Percentiles rank a stretch among this genome's conserved stretches.
Evolutionary conservation across 1,140 invertebrate species (phyloP).

Genomic region (Helicorthomorpha holstii): DNA sequence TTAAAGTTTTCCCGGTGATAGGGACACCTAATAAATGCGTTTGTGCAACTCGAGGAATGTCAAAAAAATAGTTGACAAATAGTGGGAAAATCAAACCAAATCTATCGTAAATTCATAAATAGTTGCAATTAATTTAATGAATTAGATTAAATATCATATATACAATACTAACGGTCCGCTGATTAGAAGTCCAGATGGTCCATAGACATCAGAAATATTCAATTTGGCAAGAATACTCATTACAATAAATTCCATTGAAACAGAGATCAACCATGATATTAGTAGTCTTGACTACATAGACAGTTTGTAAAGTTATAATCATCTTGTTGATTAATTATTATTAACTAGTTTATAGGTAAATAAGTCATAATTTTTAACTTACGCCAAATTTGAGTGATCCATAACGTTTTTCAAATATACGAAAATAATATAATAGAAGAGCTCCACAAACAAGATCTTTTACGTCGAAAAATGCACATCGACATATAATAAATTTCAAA

Average conservation of each 20-base stretch:
- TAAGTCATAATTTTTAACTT: conserved; percentile 6
- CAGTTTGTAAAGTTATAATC: neutral
- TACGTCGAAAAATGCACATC: conserved; percentile 31
- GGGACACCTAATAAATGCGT: conserved; percentile 32
- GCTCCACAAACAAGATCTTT: conserved; percentile 34
- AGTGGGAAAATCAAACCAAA: conserved; percentile 30
- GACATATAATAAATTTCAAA: conserved; percentile 30
- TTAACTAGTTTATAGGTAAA: neutral
- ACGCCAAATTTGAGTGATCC: conserved; percentile 34
- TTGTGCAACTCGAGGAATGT: conserved; percentile 33
- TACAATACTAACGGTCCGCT: conserved; percentile 26
- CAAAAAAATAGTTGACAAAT: conserved; percentile 32
- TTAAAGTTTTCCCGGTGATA: conserved; percentile 35
- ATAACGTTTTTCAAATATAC: conserved; percentile 36
- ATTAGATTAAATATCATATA: neutral
- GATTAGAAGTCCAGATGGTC: conserved; percentile 22
- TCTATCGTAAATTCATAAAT: conserved; percentile 14
- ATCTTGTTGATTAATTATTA: neutral
- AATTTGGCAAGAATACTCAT: conserved; percentile 20
- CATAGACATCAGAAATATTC: conserved; percentile 21
- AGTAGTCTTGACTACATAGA: conserved; percentile 27
- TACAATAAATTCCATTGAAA: conserved; percentile 27
- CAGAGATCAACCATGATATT: conserved; percentile 26
- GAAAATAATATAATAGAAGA: conserved; percentile 36
- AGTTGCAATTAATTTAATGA: neutral